A percentile compares a stretch with the other conserved stretches of the same genome.
Conservation (phyloP, 2,888 invertebrate genomes). For the Melipona beecheii region DNA sequence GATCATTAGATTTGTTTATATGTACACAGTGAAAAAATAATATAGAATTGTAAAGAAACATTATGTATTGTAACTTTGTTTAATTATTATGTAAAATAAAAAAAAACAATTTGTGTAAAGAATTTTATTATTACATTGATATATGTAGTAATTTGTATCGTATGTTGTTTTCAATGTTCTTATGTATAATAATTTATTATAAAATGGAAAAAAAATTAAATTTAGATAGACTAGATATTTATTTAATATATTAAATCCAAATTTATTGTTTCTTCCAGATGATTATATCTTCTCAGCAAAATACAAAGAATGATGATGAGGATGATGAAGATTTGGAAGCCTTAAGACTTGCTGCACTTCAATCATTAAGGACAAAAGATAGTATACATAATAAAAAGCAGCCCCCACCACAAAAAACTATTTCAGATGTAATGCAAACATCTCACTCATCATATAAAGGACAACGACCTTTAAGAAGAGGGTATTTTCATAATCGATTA, state of each 20-base stretch:
- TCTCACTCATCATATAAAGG: constrained; percentile 67
- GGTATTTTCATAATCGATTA: constrained; percentile 68
- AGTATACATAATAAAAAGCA: constrained; percentile 54
- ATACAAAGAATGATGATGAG: constrained; percentile 81
- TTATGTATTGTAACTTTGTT: not conserved
- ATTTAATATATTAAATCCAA: not conserved
- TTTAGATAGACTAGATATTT: not conserved
- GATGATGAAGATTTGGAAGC: constrained; percentile 86
- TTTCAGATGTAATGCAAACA: constrained; percentile 61
- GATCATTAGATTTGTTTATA: not conserved
- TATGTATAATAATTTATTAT: not conserved
- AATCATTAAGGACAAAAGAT: constrained; percentile 81
- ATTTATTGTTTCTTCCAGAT: constrained; percentile 59
- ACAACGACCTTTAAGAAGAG: constrained; percentile 66
- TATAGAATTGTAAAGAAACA: not conserved
- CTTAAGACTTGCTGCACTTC: constrained; percentile 85
- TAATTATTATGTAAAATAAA: not conserved
- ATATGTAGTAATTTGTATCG: not conserved
- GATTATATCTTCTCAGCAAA: constrained; percentile 70
- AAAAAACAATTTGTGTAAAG: not conserved
- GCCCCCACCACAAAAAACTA: constrained; percentile 46
- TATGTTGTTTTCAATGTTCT: not conserved
- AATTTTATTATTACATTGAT: not conserved
- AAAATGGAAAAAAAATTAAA: not conserved
- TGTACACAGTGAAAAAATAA: not conserved